phyloP scores from a whole-genome alignment of 2,797 vertebrate species.

The Sebastes taczanowskii region DNA sequence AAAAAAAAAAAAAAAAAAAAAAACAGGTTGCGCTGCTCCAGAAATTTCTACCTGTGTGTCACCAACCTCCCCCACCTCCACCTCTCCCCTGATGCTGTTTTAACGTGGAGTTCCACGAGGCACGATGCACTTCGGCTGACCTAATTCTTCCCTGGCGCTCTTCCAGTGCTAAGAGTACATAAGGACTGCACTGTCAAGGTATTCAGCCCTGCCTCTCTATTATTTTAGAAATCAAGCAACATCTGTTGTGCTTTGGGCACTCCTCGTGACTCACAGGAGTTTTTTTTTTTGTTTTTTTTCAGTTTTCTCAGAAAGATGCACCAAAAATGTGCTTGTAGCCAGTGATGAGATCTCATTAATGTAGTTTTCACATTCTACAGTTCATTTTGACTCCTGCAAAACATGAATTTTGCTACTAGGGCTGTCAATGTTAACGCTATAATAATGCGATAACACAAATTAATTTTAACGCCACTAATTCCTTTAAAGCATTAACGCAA shows the following conservation, averaged over 20 bases:
- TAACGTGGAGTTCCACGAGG: constrained; percentile 76
- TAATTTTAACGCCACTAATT: rapidly evolving
- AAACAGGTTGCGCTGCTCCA: constrained; percentile 64
- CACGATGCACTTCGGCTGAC: constrained; percentile 79
- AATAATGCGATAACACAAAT: too few relatives aligned
- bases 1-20: background rate
- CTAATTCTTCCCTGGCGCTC: constrained; percentile 81
- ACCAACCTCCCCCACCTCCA: constrained; percentile 13
- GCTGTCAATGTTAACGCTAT: too few relatives aligned
- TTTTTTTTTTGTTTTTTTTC: background rate
- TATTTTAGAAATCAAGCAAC: constrained; percentile 74
- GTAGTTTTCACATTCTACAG: constrained; percentile 43
- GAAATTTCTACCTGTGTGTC: constrained; percentile 78
- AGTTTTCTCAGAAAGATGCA: constrained; percentile 55
- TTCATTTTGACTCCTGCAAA: constrained; percentile 27
- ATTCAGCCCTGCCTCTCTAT: constrained; percentile 60
- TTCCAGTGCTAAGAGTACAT: constrained; percentile 78
- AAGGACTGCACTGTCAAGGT: constrained; percentile 76
- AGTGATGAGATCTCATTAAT: constrained; percentile 50
- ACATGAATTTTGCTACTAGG: background rate
- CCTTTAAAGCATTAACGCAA: too few relatives aligned
- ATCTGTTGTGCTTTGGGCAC: constrained; percentile 77
- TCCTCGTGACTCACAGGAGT: constrained; percentile 54
- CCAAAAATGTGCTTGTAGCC: constrained; percentile 46
- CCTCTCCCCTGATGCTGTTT: constrained; percentile 67